Base-by-base conservation (phyloP, 2,888 invertebrate species). In the Protula sp. region DNA sequence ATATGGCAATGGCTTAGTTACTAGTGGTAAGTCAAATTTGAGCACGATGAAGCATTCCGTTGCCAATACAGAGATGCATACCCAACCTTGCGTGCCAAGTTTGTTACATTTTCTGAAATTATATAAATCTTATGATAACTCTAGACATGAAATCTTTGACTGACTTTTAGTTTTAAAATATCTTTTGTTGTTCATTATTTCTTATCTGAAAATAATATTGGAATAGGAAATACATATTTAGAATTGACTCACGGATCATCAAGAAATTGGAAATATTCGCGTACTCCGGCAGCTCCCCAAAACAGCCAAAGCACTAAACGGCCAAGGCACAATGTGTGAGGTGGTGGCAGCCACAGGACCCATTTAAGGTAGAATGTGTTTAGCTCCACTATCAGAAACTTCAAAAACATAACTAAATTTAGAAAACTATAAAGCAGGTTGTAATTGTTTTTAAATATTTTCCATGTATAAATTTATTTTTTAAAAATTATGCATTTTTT, bases 341-440 rank as follows among this genome's bases (percentile, higher is more conserved):
- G 82, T 5, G 85, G 85, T 2, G 84, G 84, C 29, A 85, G 80
- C 85, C 85, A 85, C 56, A 85, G 72, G 2, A 85, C 84, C 75
- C 83, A 85, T 75, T 85, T 85, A 62, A 85, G 75, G 72, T 85
- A 85, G 72, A 85, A 85, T n/a, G 85, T 84, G 73, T 85, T 85
- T 63, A 85, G 68, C 68, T 85, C 85, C 2, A 84, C 83, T 56
- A 85, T 61, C 58, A 85, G 74, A 65, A 85, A 84, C 84, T 84
- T 74, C 26, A 74, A 50, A n/a, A n/a, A n/a, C n/a, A n/a, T n/a
- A n/a, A n/a, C n/a, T n/a, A n/a, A n/a, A n/a, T n/a, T n/a, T n/a
- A n/a, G n/a, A n/a, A n/a, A n/a, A n/a, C n/a, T n/a, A n/a, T n/a
- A n/a, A n/a, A n/a, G n/a, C n/a, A n/a, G n/a, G n/a, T n/a, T n/a